phyloP scores from a whole-genome alignment of 2,888 invertebrate genomes.

The Drosophila greeni region DNA sequence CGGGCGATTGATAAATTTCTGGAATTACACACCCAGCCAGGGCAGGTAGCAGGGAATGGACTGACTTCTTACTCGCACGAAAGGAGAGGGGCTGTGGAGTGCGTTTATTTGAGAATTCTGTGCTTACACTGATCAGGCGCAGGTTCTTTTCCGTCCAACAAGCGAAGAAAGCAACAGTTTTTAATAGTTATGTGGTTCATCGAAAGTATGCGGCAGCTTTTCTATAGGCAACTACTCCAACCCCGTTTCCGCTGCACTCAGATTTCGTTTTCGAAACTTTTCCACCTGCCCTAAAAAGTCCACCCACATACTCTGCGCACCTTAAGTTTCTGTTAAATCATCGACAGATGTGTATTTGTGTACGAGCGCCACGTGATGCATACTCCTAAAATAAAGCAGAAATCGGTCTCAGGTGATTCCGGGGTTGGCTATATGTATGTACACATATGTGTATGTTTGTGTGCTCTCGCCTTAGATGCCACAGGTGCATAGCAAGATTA shows the following conservation, averaged over 20 bases:
- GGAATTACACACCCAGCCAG: constrained; percentile 48
- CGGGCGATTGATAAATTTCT: constrained; percentile 54
- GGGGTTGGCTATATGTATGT: not conserved
- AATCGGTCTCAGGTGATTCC: not conserved
- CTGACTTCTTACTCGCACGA: constrained; percentile 29
- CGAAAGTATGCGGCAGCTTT: not conserved
- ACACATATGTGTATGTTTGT: not conserved
- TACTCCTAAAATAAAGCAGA: constrained; percentile 2
- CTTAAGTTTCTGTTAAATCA: not conserved
- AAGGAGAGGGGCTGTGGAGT: no score
- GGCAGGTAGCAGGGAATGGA: constrained; percentile 49
- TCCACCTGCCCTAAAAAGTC: no score
- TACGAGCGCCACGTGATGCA: constrained; percentile 3
- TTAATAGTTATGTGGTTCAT: not conserved
- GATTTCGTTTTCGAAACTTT: not conserved
- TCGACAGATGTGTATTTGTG: not conserved
- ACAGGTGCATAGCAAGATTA: constrained; percentile 18
- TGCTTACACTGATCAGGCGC: no score
- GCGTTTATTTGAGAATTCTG: not conserved
- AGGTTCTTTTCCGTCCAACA: no score
- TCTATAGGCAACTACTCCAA: no score
- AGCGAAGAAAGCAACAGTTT: not conserved
- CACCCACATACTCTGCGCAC: not conserved
- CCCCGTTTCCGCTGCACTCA: not conserved
- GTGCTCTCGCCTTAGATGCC: not conserved